Conservation (phyloP, 2,113 vertebrate species). For the Cheilinus undulatus region DNA sequence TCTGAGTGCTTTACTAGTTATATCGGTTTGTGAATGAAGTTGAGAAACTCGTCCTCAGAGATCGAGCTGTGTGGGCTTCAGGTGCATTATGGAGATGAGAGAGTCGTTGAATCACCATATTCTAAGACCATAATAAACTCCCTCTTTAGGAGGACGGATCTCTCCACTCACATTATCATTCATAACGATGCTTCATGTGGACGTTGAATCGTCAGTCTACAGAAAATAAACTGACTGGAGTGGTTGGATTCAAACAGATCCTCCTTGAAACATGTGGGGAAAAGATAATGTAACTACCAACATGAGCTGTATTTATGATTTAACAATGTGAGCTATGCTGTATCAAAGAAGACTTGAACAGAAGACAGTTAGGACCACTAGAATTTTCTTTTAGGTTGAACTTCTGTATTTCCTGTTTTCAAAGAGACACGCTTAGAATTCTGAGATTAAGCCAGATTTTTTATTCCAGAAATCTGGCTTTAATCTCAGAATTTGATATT, state of each 20-base stretch:
- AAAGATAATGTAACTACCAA: background rate
- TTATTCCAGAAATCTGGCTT: too few relatives aligned
- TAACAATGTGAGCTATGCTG: background rate
- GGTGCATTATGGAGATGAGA: background rate
- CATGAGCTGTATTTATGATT: background rate
- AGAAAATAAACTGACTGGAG: conserved; percentile 10
- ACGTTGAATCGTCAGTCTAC: conserved; percentile 33
- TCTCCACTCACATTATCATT: conserved; percentile 33
- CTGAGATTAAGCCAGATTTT: too few relatives aligned
- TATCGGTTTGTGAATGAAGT: background rate
- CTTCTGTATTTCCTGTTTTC: too few relatives aligned
- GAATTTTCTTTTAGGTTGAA: too few relatives aligned
- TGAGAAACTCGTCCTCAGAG: background rate
- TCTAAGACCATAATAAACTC: background rate
- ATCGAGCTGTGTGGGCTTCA: background rate
- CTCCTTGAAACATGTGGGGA: background rate
- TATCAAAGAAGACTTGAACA: background rate
- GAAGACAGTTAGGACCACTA: too few relatives aligned
- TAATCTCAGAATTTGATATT: too few relatives aligned
- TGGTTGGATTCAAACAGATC: background rate
- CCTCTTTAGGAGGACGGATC: conserved; percentile 7
- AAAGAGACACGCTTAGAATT: too few relatives aligned
- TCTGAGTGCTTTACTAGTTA: background rate
- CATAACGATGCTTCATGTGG: conserved; percentile 44
- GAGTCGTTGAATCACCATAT: background rate